A percentile compares a stretch with the other conserved stretches of the same genome.
These are phyloP conservation scores for Catalaphyllia jardinei DNA, from an alignment of 64 coral and sea anemone genomes.

Conservation along the genomic window DNA sequence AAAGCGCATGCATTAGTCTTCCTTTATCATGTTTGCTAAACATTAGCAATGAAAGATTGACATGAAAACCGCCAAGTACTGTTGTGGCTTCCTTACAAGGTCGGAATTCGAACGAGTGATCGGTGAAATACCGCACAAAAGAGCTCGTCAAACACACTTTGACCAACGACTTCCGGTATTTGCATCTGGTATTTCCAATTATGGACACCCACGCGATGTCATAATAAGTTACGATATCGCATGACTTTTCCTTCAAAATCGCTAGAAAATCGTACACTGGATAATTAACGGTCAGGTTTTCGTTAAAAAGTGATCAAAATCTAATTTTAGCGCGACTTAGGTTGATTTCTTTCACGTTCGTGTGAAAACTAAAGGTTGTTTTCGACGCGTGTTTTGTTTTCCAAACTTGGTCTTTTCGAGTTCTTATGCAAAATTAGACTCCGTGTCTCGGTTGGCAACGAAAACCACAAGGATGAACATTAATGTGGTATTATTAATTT, in stretches of 20 bases:
- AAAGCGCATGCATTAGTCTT: neutral
- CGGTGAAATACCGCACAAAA: neutral
- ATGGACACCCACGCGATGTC: neutral
- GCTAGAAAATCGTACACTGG: neutral
- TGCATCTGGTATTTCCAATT: neutral
- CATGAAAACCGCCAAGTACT: neutral
- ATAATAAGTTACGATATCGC: neutral
- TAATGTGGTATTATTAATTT: neutral
- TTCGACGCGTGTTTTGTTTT: neutral
- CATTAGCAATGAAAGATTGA: neutral
- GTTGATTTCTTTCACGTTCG: neutral
- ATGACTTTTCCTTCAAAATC: slow-evolving; percentile 1
- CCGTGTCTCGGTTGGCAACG: neutral
- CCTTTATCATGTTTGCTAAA: neutral
- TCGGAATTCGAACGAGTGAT: neutral
- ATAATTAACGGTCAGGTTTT: neutral
- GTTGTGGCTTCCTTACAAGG: slow-evolving; percentile 1
- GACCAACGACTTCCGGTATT: neutral
- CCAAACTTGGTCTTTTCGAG: neutral
- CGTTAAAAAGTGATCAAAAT: neutral
- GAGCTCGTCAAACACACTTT: neutral
- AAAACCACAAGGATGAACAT: neutral
- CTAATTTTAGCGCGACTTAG: neutral
- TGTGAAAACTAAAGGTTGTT: neutral
- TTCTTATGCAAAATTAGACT: neutral